A percentile compares a stretch with the other conserved stretches of the same genome.
These are phyloP conservation scores for Lasioglossum calceatum DNA, from an alignment of 2,888 invertebrate species.

Conservation along the genomic window DNA sequence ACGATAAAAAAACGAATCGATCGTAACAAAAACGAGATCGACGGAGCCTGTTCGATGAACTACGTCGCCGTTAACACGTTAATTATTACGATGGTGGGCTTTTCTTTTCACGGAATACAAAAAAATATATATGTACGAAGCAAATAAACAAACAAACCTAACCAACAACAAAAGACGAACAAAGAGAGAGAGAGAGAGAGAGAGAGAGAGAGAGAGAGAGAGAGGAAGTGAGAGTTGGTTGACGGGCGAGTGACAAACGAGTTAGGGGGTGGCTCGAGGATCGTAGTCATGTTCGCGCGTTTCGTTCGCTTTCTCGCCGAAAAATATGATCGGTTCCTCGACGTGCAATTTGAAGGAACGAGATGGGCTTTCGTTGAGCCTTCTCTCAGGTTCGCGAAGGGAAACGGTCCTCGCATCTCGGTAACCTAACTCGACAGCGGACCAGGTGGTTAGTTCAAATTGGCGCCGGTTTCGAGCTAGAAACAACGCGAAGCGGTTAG, in stretches of 20 bases:
- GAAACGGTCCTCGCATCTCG: constrained; percentile 2
- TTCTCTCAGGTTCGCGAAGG: background rate
- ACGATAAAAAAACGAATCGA: constrained; percentile 20
- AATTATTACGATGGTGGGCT: constrained; percentile 43
- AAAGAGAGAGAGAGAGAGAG: background rate
- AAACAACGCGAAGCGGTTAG: background rate
- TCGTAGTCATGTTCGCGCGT: constrained; percentile 28
- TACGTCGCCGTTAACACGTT: constrained; percentile 24
- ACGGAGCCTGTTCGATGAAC: constrained; percentile 20
- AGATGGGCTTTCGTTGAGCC: background rate
- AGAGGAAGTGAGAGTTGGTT: background rate
- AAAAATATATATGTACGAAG: background rate
- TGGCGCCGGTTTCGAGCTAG: background rate
- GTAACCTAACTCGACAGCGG: background rate
- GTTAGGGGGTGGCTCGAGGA: constrained; percentile 44
- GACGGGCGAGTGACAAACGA: constrained; percentile 23
- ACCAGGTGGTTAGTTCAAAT: background rate
- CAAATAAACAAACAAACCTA: constrained; percentile 17
- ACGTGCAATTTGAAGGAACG: background rate
- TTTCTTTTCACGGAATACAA: constrained; percentile 44
- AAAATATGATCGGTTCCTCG: background rate
- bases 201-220: constrained; percentile 9
- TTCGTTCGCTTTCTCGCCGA: background rate
- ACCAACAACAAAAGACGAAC: constrained; percentile 15
- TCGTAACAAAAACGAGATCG: constrained; percentile 23